These are phyloP conservation scores for Onychorhynchus coronatus DNA, from an alignment of 2,113 vertebrate genomes.

Conservation along the genomic window DNA sequence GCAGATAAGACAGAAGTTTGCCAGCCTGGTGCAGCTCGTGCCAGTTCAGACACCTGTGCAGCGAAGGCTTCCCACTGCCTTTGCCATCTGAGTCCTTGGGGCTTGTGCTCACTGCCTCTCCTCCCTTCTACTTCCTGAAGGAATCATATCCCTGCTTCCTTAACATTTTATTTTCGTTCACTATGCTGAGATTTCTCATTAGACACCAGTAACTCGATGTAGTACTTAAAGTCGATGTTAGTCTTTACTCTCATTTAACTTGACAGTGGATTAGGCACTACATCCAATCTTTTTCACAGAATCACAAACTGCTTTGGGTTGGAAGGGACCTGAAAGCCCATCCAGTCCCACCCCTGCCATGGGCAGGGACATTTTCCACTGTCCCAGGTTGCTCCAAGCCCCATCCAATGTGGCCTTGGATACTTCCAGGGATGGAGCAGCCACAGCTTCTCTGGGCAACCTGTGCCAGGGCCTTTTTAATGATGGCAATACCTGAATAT, in stretches of 20 bases:
- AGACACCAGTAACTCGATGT: background rate
- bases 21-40: background rate
- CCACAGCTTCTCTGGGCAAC: background rate
- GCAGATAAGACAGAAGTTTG: background rate
- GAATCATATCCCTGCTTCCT: background rate
- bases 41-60: background rate
- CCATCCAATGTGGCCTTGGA: rapidly evolving
- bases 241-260: background rate
- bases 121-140: background rate
- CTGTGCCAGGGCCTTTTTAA: background rate
- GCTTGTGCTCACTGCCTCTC: background rate
- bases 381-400: background rate
- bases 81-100: background rate
- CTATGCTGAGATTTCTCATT: background rate
- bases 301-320: background rate
- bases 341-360: background rate
- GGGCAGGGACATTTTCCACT: background rate
- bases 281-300: background rate
- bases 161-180: background rate
- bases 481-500: background rate
- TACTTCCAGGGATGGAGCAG: background rate
- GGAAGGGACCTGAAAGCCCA: background rate
- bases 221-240: background rate
- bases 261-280: background rate
- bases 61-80: background rate